Evolutionary conservation across 2,888 invertebrate species (phyloP).

Genomic region (Cheilosia vernalis): DNA sequence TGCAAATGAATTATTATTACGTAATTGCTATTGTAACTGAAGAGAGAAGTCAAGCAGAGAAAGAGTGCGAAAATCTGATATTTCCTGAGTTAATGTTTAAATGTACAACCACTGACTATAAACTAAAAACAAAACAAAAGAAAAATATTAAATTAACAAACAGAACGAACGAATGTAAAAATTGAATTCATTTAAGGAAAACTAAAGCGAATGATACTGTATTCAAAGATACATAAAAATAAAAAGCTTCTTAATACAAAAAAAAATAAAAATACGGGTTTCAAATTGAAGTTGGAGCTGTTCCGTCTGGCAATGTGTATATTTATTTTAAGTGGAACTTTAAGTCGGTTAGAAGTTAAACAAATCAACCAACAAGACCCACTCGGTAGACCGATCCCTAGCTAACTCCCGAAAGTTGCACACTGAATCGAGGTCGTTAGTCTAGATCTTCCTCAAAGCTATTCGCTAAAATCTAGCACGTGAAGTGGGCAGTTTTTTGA

Average conservation of each 20-base stretch:
- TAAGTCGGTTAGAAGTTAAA: no score
- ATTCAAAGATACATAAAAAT: slow-evolving; percentile 66
- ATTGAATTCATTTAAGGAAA: slow-evolving; percentile 61
- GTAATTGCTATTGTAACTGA: slow-evolving; percentile 60
- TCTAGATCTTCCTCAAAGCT: no score
- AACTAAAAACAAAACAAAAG: slow-evolving; percentile 33
- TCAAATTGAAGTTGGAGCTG: neutral
- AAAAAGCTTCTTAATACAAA: slow-evolving; percentile 71
- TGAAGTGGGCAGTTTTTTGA: no score
- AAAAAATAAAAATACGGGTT: slow-evolving; percentile 15
- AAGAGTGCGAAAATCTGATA: slow-evolving; percentile 49
- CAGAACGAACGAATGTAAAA: slow-evolving; percentile 42
- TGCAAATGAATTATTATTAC: slow-evolving; percentile 26
- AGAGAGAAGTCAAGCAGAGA: slow-evolving; percentile 33
- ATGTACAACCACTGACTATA: slow-evolving; percentile 70
- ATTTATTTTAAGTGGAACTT: no score
- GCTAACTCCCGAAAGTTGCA: no score
- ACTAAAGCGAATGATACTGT: slow-evolving; percentile 47
- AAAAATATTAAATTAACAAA: slow-evolving; percentile 6
- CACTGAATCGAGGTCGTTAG: no score
- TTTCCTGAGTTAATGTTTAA: slow-evolving; percentile 66
- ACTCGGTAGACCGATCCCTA: no score
- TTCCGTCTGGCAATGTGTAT: no score
- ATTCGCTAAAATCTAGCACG: no score
- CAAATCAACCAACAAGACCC: no score